Conservation (phyloP, 1,140 invertebrate genomes). For the Chymomyza costata region DNA sequence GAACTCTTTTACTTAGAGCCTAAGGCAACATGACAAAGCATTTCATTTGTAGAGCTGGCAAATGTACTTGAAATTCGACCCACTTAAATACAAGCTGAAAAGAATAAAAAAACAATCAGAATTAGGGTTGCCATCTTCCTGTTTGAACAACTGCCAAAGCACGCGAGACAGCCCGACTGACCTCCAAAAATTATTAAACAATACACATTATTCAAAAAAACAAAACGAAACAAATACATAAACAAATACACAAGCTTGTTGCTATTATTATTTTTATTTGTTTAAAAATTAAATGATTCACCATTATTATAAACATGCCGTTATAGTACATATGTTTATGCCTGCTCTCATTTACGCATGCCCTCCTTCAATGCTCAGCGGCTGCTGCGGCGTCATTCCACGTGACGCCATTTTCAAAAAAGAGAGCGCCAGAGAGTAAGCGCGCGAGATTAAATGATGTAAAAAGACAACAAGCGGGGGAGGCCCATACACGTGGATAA, state of each 20-base stretch:
- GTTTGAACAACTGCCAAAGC: conserved; percentile 28
- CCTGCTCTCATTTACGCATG: neutral
- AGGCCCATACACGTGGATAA: conserved; percentile 31
- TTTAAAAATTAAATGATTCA: too few relatives aligned
- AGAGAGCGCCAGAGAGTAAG: too few relatives aligned
- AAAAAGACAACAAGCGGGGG: too few relatives aligned
- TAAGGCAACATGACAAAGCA: neutral
- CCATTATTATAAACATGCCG: too few relatives aligned
- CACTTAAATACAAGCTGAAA: too few relatives aligned
- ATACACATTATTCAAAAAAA: conserved; percentile 13
- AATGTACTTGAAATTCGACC: neutral
- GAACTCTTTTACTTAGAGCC: conserved; percentile 5
- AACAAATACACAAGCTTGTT: conserved; percentile 1
- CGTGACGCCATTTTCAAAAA: too few relatives aligned
- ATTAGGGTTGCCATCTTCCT: too few relatives aligned
- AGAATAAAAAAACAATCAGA: too few relatives aligned
- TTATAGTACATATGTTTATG: too few relatives aligned
- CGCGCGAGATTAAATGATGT: too few relatives aligned
- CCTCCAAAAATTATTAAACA: conserved; percentile 36
- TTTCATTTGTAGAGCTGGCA: neutral
- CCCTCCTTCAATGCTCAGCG: too few relatives aligned
- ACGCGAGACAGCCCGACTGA: neutral
- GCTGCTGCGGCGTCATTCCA: too few relatives aligned
- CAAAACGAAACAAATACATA: conserved; percentile 26
- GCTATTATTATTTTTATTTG: conserved; percentile 8